Evolutionary conservation across 2,888 invertebrate genomes (phyloP).

Genomic region (Drosophila melanocephala): DNA sequence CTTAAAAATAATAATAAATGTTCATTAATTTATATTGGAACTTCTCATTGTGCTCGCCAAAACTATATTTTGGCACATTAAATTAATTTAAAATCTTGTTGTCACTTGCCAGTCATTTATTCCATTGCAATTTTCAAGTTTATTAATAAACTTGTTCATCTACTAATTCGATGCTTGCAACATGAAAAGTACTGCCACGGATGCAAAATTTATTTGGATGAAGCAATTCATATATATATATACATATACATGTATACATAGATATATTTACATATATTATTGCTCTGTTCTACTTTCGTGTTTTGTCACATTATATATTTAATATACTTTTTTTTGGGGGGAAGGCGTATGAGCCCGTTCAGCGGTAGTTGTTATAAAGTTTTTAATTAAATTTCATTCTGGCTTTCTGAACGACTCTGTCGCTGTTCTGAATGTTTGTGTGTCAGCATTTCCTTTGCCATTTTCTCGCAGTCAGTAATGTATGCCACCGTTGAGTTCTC

Average conservation of each 20-base stretch:
- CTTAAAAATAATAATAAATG: background rate
- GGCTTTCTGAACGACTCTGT: slow-evolving; percentile 58
- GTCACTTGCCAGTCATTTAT: background rate
- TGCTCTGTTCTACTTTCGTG: slow-evolving; percentile 9
- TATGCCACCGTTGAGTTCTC: slow-evolving; percentile 39
- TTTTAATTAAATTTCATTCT: slow-evolving; percentile 83
- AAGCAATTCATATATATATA: background rate
- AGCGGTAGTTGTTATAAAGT: slow-evolving; percentile 73
- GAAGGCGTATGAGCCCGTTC: slow-evolving; percentile 44
- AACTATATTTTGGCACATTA: background rate
- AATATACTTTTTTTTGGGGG: slow-evolving; percentile 33
- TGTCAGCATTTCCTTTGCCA: slow-evolving; percentile 17
- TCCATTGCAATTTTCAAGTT: slow-evolving; percentile 38
- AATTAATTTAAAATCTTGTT: no score
- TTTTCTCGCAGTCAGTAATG: slow-evolving; percentile 34
- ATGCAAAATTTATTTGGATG: slow-evolving; percentile 18
- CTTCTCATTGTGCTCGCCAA: background rate
- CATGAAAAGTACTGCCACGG: slow-evolving; percentile 7
- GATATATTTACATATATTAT: background rate
- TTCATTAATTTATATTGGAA: background rate
- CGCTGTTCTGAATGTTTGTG: slow-evolving; percentile 31
- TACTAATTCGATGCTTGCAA: slow-evolving; percentile 14
- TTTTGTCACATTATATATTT: slow-evolving; percentile 44
- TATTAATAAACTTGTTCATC: slow-evolving; percentile 25
- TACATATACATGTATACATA: no score